These are phyloP conservation scores for Bombus confusus DNA, from an alignment of 1,140 invertebrate species.

Conservation along the genomic window DNA sequence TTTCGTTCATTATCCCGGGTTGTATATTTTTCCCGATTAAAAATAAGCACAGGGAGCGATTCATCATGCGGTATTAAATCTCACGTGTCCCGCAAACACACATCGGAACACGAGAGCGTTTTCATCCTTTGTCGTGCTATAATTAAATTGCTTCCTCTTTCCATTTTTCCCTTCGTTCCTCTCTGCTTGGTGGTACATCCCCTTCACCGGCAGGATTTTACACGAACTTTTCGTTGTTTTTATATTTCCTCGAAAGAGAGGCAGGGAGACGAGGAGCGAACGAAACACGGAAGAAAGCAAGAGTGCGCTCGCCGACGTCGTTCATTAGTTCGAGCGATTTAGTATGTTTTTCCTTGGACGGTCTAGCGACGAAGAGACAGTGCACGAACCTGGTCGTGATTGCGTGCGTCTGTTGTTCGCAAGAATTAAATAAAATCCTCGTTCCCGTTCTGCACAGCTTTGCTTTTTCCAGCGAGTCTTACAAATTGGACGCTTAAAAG, in stretches of 20 bases:
- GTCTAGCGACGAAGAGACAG: background rate
- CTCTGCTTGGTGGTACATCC: background rate
- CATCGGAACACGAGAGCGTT: constrained; percentile 3
- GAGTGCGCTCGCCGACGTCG: constrained; percentile 1
- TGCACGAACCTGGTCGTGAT: background rate
- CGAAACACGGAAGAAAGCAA: background rate
- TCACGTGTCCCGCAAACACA: constrained; percentile 4
- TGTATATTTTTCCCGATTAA: constrained; percentile 1
- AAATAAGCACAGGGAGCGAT: background rate
- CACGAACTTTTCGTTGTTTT: background rate
- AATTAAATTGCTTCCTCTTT: constrained; percentile 39
- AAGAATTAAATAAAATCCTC: constrained; percentile 5
- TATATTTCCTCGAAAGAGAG: background rate
- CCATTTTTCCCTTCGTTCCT: constrained; percentile 10
- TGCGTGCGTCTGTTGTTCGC: background rate
- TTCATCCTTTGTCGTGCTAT: constrained; percentile 4
- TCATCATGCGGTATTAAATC: constrained; percentile 32
- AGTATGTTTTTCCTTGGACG: background rate
- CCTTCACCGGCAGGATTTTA: background rate
- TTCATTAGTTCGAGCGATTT: constrained; percentile 37
- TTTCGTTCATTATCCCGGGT: background rate
- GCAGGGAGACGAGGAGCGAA: background rate
- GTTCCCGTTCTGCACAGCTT: background rate
- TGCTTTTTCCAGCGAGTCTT: background rate
- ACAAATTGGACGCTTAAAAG: constrained; percentile 5